These are phyloP conservation scores for Erinaceus europaeus DNA, from an alignment of 2,113 vertebrate species.

Conservation along the genomic window DNA sequence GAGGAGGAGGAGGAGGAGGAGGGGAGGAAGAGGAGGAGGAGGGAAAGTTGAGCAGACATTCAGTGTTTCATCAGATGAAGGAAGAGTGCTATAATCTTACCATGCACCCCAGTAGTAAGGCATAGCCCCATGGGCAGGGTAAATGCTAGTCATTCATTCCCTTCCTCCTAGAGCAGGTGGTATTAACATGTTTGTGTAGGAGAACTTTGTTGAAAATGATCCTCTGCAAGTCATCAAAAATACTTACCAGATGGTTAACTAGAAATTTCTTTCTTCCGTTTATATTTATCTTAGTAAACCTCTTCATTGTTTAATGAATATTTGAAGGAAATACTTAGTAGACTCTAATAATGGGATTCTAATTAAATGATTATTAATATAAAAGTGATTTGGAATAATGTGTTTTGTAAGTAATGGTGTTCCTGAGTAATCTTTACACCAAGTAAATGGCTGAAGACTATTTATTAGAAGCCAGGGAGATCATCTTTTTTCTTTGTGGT, in stretches of 20 bases:
- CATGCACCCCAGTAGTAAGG: accelerated
- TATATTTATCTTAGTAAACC: conserved; percentile 49
- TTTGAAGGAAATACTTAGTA: conserved; percentile 51
- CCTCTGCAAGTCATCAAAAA: background rate
- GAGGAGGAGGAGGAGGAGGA: background rate
- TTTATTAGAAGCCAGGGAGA: conserved; percentile 2
- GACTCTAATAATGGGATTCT: conserved; percentile 46
- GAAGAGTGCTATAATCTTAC: accelerated
- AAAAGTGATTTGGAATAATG: conserved; percentile 35
- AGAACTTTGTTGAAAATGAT: background rate
- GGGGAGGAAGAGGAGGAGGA: background rate
- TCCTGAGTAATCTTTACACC: conserved; percentile 39
- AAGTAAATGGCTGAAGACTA: conserved; percentile 20
- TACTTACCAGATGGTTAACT: conserved; percentile 56
- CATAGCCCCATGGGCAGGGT: background rate
- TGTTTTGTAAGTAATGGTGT: conserved; percentile 44
- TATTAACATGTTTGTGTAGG: background rate
- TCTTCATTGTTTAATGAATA: conserved; percentile 60
- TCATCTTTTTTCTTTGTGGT: background rate
- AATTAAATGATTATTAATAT: conserved; percentile 62
- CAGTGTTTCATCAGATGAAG: no score
- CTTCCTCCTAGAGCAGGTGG: background rate
- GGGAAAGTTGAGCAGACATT: background rate
- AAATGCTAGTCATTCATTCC: background rate
- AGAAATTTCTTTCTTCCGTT: conserved; percentile 41